These are phyloP conservation scores for Phenganax subtilis DNA, from an alignment of 92 coral and sea anemone genomes.

Conservation along the genomic window DNA sequence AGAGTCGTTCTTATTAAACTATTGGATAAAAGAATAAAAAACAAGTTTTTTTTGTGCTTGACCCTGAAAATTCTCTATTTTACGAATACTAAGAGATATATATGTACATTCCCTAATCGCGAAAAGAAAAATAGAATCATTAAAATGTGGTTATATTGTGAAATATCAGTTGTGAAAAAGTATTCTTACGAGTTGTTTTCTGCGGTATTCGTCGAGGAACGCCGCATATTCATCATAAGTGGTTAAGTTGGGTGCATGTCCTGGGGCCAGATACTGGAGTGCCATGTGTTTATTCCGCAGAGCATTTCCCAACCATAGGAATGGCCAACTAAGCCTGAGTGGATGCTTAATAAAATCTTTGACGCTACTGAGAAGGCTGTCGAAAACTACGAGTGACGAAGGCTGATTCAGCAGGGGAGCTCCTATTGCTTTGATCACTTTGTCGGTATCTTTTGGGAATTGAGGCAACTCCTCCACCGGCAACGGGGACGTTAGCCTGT, in stretches of 20 bases:
- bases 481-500: conserved; percentile 10
- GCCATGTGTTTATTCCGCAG: not conserved
- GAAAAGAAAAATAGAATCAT: not conserved
- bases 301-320: conserved; percentile 6
- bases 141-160: not conserved
- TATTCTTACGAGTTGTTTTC: not conserved
- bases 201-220: not conserved
- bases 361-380: not conserved
- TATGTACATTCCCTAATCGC: not conserved
- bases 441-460: not conserved
- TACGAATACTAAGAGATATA: no score
- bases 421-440: conserved; percentile 6
- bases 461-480: not conserved
- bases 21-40: no score
- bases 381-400: not conserved
- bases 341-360: conserved; percentile 1
- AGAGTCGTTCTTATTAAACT: no score
- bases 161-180: not conserved
- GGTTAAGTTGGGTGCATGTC: not conserved
- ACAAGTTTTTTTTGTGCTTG: no score
- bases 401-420: conserved; percentile 1
- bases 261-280: not conserved
- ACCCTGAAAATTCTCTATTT: no score
- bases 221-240: conserved; percentile 5
- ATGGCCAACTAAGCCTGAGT: conserved; percentile 4